Base-by-base conservation (phyloP, 2,888 invertebrate genomes). In the Zele albiditarsus region DNA sequence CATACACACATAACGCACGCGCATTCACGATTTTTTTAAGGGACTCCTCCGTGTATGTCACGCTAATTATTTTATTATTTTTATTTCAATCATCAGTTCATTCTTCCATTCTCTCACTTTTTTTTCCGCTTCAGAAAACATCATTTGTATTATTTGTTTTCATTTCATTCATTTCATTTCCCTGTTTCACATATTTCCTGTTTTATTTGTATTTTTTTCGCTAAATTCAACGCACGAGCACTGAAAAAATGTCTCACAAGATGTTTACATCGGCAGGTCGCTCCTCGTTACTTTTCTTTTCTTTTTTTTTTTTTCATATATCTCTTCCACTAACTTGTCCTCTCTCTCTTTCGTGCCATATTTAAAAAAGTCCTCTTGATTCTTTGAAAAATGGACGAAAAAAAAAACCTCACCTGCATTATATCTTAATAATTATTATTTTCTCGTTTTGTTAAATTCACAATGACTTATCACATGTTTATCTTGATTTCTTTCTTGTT, bases 401-500 rank as follows among this genome's bases (percentile, higher is more conserved):
- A 67, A 71, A 71, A 71, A 75, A 69, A 62, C 23, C 27, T 14
- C 62, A 38, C 62, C 25, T 20, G 25, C 14, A 46, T 63, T 58
- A 58, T 71, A 53, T 12, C 38, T 67, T 46, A 49, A 27, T 66
- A 27, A 66, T 66, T 58, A 33, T 53, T 67, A 53, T 53, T 69
- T 76, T 67, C 38, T 67, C 46, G 14, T 60, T 49, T 46, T 63
- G 27, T 25, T 66, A 66, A 60, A 85, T 86, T 86, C 87, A 86
- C 86, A 88, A 86, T 86, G 86, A 88, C 87, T 85, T 88, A 89
- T 88, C 88, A 88, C 89, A 88, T 87, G 85, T 88, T 87, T 86
- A 84, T 84, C 84, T 80, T 79, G 82, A 80, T 80, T 78, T 78
- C 70, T 67, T 75, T 77, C 78, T 71, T 74, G 60, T 70, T 60